These are phyloP conservation scores for Antennarius striatus DNA, from an alignment of 2,113 vertebrate genomes.

Conservation along the genomic window DNA sequence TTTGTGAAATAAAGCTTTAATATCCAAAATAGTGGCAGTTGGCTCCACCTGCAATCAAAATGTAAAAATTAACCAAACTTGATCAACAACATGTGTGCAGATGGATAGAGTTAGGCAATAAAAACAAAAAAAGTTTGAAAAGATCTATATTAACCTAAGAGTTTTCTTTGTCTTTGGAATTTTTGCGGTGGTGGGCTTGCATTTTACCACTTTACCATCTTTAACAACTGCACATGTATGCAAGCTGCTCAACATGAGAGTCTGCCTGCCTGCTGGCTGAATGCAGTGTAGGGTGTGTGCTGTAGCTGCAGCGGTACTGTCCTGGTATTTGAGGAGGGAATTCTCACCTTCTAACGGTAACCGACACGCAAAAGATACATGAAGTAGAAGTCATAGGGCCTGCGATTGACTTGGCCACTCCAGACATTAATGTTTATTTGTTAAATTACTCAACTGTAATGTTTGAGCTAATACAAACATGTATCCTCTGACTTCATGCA, in stretches of 20 bases:
- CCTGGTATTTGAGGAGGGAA: constrained; percentile 43
- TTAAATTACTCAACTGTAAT: constrained; percentile 27
- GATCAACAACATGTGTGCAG: no score
- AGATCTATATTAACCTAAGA: no score
- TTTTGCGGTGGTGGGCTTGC: no score
- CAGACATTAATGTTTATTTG: constrained; percentile 41
- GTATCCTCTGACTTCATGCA: constrained; percentile 22
- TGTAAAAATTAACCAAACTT: background rate
- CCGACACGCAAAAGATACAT: constrained; percentile 31
- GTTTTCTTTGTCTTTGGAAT: no score
- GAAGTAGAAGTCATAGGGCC: constrained; percentile 37
- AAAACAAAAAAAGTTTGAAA: no score
- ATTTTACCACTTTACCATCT: background rate
- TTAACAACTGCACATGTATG: constrained; percentile 9
- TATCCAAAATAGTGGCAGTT: constrained; percentile 88
- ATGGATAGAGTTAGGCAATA: no score
- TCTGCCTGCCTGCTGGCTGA: constrained; percentile 7
- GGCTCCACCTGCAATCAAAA: constrained; percentile 86
- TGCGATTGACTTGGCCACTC: constrained; percentile 22
- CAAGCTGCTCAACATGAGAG: constrained; percentile 17
- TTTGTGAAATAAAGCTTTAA: constrained; percentile 92
- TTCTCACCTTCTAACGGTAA: constrained; percentile 64
- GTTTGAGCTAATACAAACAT: constrained; percentile 29
- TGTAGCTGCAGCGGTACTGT: constrained; percentile 42
- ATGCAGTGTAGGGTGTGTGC: background rate